Conservation (phyloP, 1,140 invertebrate genomes). For the Xylocopa sonorina region DNA sequence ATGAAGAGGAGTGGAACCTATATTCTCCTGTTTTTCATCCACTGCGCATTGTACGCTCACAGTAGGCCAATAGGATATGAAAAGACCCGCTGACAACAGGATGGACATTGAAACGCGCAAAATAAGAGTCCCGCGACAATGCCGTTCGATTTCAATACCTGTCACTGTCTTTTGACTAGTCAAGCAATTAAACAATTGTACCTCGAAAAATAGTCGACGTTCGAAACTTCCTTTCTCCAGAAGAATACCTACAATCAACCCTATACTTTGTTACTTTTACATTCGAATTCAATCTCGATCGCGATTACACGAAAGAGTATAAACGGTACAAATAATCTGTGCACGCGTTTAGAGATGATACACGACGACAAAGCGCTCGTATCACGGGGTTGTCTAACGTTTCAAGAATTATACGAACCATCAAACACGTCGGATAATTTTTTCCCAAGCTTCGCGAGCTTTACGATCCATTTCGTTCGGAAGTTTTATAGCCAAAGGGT, state of each 20-base stretch:
- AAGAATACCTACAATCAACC: no score
- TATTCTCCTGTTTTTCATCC: not conserved
- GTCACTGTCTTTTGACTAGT: not conserved
- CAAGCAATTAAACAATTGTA: not conserved
- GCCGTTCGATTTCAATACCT: not conserved
- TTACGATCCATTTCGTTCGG: not conserved
- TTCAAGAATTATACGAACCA: no score
- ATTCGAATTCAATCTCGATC: no score
- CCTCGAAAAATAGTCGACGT: not conserved
- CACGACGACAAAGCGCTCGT: no score
- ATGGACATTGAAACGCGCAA: not conserved
- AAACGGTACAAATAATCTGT: no score
- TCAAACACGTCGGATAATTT: not conserved
- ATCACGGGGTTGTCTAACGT: no score
- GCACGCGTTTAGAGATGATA: no score
- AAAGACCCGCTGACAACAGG: not conserved
- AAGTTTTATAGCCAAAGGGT: conserved; percentile 1
- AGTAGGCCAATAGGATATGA: not conserved
- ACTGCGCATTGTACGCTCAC: not conserved
- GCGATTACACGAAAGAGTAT: no score
- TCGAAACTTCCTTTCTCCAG: not conserved
- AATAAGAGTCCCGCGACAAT: not conserved
- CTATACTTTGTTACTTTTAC: no score
- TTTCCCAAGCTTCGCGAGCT: not conserved
- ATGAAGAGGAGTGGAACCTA: not conserved